Base-by-base conservation (phyloP, 2,888 invertebrate genomes). In the Eupithecia inturbata region DNA sequence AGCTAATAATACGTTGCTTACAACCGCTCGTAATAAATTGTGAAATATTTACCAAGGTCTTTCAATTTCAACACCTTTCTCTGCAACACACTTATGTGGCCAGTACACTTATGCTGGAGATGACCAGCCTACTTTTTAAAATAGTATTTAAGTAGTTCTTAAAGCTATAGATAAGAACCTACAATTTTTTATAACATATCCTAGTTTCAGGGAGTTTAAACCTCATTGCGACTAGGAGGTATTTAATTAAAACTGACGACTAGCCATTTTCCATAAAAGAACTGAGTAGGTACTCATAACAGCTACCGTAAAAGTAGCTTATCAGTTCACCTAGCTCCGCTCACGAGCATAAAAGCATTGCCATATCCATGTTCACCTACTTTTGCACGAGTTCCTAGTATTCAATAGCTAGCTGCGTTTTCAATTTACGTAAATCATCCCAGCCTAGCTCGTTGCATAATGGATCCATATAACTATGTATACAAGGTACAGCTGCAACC, bases 361-460 rank as follows among this genome's bases (percentile, higher is more conserved):
- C 31, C 26, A 41, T n/a, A 26, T 16, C 39, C 66, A 7, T 66
- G 36, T 66, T 66, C 63, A 60, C 60, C 69, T 41, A 70, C 62
- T 62, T 70, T 68, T 57, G 68, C n/a, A 28, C 62, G 53, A 57
- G 22, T 33, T 57, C 12, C 26, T 57, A 36, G 33, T 36, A 64
- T 64, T 64, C 64, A 70, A 70, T 63, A 70, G 63, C 45, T 69
- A n/a, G 31, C 9, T 36, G 36, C 67, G 60, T 63, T 57, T 75
- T 70, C 70, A 68, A 72, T 70, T 72, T 70, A 75, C 75, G 72
- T 75, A 72, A 72, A 75, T 72, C 72, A 75, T 72, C 72, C 70
- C 28, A 70, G 63, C 60, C 69, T 41, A 70, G 72, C 67, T 71
- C 68, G 71, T 74, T 72, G 72, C 75, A 72, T 72, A 75, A 70